These are phyloP conservation scores for Nibea albiflora DNA, from an alignment of 2,113 vertebrate genomes.

Conservation along the genomic window DNA sequence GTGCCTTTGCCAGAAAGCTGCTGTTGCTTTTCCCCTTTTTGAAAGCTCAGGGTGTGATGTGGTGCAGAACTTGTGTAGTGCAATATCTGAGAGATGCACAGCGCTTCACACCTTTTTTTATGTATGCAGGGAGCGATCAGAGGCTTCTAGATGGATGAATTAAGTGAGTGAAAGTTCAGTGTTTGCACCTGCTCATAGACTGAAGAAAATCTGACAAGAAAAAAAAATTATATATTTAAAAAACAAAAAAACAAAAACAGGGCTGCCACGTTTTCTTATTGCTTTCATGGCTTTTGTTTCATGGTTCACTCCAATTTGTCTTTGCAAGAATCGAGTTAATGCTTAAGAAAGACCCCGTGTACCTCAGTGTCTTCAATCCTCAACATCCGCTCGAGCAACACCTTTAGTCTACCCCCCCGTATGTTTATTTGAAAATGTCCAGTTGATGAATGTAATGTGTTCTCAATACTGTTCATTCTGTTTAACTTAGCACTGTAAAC, in stretches of 20 bases:
- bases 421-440: conserved; percentile 57
- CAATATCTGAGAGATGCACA: conserved; percentile 72
- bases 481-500: conserved; percentile 81
- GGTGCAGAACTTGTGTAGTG: conserved; percentile 65
- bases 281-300: conserved; percentile 14
- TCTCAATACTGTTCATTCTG: conserved; percentile 81
- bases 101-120: conserved; percentile 52
- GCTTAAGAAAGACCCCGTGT: conserved; percentile 23
- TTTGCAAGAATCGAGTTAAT: conserved; percentile 43
- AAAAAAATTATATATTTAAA: too few species aligned
- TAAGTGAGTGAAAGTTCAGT: not conserved
- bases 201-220: conserved; percentile 4
- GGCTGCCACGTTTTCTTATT: conserved; percentile 6
- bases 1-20: conserved; percentile 78
- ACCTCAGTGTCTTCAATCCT: conserved; percentile 47
- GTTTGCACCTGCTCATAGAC: conserved; percentile 46
- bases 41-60: conserved; percentile 66
- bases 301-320: conserved; percentile 23
- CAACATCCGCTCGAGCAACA: conserved; percentile 16
- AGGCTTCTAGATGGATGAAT: conserved; percentile 17
- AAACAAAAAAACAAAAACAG: not conserved
- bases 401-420: not conserved
- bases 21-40: conserved; percentile 68
- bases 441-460: conserved; percentile 74
- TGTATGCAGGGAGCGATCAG: not conserved